Conservation (phyloP, 2,113 vertebrate genomes). For the Callipepla californica region DNA sequence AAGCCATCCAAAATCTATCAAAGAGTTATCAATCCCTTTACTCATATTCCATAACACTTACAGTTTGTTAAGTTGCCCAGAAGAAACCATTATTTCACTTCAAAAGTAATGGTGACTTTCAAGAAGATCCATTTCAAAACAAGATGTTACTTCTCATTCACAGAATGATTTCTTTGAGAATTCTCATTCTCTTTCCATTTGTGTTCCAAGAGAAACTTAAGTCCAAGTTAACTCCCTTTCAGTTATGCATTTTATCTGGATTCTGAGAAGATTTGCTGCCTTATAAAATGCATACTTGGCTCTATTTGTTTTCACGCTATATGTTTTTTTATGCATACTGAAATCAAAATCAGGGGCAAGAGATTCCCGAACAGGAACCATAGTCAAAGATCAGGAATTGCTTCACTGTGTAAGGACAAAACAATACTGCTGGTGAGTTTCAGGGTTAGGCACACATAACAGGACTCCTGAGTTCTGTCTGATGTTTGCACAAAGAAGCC, state of each 20-base stretch:
- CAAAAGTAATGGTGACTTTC: neutral
- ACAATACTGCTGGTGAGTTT: neutral
- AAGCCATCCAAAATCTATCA: neutral
- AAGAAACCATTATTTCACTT: neutral
- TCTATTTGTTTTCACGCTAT: neutral
- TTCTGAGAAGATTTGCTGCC: neutral
- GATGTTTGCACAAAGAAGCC: neutral
- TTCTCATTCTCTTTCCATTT: conserved; percentile 19
- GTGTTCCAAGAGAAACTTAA: conserved; percentile 17
- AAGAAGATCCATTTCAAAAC: neutral
- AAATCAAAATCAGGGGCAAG: neutral
- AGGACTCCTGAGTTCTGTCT: neutral
- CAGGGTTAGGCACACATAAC: neutral
- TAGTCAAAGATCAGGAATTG: neutral
- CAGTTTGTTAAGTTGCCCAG: neutral
- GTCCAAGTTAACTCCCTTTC: conserved; percentile 1
- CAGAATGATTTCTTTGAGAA: neutral
- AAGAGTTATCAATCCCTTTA: neutral
- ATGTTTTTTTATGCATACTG: neutral
- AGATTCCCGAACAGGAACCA: neutral
- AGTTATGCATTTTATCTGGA: conserved; percentile 7
- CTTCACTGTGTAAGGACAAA: neutral
- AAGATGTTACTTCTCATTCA: conserved; percentile 7
- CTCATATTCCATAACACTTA: neutral
- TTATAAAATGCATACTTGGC: neutral